A percentile compares a stretch with the other conserved stretches of the same genome.
phyloP scores from a whole-genome alignment of 2,797 vertebrate genomes.

The Amazonetta brasiliensis region DNA sequence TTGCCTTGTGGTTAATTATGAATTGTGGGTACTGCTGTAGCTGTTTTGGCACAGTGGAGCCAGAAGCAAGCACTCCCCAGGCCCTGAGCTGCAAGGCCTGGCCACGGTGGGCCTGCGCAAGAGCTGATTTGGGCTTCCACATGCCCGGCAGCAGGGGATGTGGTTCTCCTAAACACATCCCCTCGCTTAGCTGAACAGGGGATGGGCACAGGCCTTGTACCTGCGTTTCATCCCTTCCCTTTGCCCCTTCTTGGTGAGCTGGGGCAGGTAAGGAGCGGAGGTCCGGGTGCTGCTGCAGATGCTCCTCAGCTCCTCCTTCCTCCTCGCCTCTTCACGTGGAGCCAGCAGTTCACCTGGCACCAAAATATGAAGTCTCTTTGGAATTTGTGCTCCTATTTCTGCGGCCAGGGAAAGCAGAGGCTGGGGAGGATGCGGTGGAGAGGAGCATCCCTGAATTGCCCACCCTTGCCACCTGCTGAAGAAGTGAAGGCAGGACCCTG shows the following conservation, averaged over 20 bases:
- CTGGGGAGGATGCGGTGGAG: neutral
- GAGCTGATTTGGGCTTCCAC: neutral
- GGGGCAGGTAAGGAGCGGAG: neutral
- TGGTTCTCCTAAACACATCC: neutral
- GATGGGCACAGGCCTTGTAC: neutral
- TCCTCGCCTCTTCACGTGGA: neutral
- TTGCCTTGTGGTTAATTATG: neutral
- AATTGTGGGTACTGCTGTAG: neutral
- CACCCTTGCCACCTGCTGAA: neutral
- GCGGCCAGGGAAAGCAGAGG: neutral
- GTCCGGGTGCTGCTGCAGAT: neutral
- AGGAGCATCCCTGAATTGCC: neutral
- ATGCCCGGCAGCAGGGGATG: neutral
- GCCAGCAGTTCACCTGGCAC: neutral
- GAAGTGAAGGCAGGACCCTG: neutral
- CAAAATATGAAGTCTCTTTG: neutral
- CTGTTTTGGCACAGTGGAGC: neutral
- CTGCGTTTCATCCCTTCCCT: neutral
- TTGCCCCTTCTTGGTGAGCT: neutral
- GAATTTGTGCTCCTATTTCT: neutral
- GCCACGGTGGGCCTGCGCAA: fast-evolving
- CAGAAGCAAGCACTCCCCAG: neutral
- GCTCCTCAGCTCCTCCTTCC: neutral
- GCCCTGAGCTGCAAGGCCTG: neutral
- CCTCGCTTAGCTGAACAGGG: neutral